Evolutionary conservation across 2,888 invertebrate species (phyloP).

Genomic region (Morpho helenor): DNA sequence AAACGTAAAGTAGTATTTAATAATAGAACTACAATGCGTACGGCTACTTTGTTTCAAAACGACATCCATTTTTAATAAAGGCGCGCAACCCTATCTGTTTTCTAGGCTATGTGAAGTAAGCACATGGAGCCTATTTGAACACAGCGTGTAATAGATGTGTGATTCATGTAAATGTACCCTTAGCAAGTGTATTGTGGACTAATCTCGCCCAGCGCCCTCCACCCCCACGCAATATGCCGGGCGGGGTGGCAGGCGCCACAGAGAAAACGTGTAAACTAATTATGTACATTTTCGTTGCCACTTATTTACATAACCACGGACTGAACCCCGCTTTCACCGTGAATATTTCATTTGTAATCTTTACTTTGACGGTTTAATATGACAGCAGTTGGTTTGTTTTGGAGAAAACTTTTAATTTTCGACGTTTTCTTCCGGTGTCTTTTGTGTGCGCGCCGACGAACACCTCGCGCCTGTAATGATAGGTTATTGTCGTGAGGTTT

Average conservation of each 20-base stretch:
- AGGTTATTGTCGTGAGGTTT: conserved; percentile 67
- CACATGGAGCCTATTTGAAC: conserved; percentile 64
- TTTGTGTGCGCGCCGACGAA: conserved; percentile 60
- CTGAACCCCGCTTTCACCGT: conserved; percentile 76
- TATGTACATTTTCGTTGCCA: conserved; percentile 78
- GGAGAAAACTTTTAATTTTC: conserved; percentile 76
- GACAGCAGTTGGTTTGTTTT: conserved; percentile 76
- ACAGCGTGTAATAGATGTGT: conserved; percentile 66
- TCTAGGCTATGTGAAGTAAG: conserved; percentile 66
- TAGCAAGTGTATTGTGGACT: conserved; percentile 68
- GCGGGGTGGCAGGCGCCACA: conserved; percentile 47
- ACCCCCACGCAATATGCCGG: conserved; percentile 55
- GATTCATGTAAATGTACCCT: conserved; percentile 76
- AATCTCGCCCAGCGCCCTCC: conserved; percentile 49
- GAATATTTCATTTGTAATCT: conserved; percentile 78
- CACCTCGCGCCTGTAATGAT: conserved; percentile 68
- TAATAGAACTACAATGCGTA: neutral
- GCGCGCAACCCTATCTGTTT: conserved; percentile 58
- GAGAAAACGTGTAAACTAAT: conserved; percentile 79
- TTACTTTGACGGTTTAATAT: conserved; percentile 77
- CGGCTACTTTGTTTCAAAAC: conserved; percentile 5
- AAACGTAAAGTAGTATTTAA: conserved; percentile 1
- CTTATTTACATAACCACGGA: conserved; percentile 78
- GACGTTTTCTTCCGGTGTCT: conserved; percentile 62
- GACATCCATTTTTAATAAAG: conserved; percentile 42